phyloP scores from a whole-genome alignment of 2,797 vertebrate genomes.

The Calcarius lapponicus region DNA sequence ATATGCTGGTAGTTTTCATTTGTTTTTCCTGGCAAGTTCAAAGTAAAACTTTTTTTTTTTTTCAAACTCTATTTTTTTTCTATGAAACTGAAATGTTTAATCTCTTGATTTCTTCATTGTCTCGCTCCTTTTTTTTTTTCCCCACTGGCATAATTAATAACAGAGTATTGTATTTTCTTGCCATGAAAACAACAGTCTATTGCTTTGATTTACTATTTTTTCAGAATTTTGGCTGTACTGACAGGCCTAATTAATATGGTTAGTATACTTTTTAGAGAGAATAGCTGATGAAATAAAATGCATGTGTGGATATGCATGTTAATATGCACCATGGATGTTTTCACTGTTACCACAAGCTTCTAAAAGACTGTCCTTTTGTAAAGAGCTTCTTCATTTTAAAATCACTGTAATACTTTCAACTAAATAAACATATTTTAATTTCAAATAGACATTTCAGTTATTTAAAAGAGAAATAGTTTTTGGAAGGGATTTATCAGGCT shows the following conservation, averaged over 20 bases:
- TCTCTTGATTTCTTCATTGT: not conserved
- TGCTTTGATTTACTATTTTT: not conserved
- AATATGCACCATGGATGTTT: not conserved
- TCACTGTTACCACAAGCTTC: not conserved
- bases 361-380: not conserved
- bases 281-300: not conserved
- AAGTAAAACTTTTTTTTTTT: not conserved
- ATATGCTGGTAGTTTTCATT: slow-evolving; percentile 49
- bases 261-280: not conserved
- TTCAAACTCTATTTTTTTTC: not conserved
- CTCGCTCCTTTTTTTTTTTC: not conserved
- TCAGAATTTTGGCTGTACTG: not conserved
- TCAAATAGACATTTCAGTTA: not conserved
- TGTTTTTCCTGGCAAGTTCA: slow-evolving; percentile 55
- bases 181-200: not conserved
- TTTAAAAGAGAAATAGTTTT: not conserved
- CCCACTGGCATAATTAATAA: not conserved
- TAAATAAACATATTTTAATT: not conserved
- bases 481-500: not conserved
- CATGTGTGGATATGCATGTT: not conserved
- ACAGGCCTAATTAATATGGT: not conserved
- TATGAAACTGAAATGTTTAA: not conserved
- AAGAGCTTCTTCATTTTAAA: not conserved
- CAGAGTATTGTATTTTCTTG: not conserved
- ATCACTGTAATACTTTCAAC: not conserved